Evolutionary conservation across 1,140 invertebrate genomes (phyloP), one percentile per base, ranked within the genome.

Genomic region (Spodoptera litura): DNA sequence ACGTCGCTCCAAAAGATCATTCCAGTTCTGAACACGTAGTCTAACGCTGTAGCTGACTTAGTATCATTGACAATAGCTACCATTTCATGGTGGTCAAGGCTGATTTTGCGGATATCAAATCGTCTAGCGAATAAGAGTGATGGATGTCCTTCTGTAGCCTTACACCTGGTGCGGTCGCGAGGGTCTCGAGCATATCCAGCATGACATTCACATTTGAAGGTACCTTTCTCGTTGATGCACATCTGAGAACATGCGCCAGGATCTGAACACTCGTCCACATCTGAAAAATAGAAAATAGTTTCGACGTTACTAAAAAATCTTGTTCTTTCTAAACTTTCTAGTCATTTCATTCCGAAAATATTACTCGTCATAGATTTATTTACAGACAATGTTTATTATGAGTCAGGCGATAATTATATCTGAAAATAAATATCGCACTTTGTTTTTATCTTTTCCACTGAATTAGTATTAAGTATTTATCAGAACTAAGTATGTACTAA

Each of bases 1-100:
- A 98, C 97, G 95, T 99, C 99, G 89, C 98, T 98, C 98, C 98
- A 99, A 88, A 98, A 99, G 68, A 99, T 97, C 96, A 98, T 98
- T 68, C 98, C 97, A 4, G 97, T 98, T 77, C 97, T 95, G 92
- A 98, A 98, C 3, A 98, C 97, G 87, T 98, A 98, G 89, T 99
- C 98, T 3, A 99, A 91, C 0, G 97, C 98, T 0, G 98, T 97
- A 0, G 98, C 97, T 77, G 97, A 97, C 87, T 98, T 97, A 0
- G 98, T 98, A 79, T 97, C 96, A 81, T 98, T 98, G 2, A 98
- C 97, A 78, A 98, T 97, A 3, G 96, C 96, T 3, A 98, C 98
- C 96, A 98, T 98, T 94, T 98, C 97, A 92, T 97, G 97, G 88
- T 98, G 97, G 86, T 99, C 98, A 10, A 98, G 94, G 27, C 98